Evolutionary conservation across 2,888 invertebrate genomes (phyloP), one percentile per base, ranked within the genome.

Genomic region (Tuberolachnus salignus): DNA sequence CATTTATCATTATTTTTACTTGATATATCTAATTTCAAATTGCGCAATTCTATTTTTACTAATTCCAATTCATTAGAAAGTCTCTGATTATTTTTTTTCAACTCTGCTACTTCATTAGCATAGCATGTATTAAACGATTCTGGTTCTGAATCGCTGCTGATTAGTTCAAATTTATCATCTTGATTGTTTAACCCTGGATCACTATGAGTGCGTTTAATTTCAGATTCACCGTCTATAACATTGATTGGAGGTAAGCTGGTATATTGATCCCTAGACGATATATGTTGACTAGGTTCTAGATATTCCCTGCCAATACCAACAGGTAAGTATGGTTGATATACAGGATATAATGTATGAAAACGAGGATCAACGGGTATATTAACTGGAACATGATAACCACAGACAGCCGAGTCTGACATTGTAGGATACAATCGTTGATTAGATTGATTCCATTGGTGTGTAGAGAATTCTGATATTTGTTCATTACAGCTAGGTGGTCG

Each of bases 181-280:
- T 64, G 74, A 42, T 81, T 81, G 59, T 81, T 81, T 23, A 81
- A 75, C 23, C 81, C 81, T n/a, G 81, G 81, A 80, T 81, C 81
- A 69, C 81, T 81, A 44, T 75, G 80, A 9, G 80, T 74, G 26
- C 81, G 73, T 71, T 81, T 81, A n/a, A 80, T 72, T 51, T 80
- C 80, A 66, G 74, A 80, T 49, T 74, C 63, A 10, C 59, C 53
- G 3, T 81, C 75, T 46, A 59, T 53, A 10, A 80, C 26, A 64
- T 81, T 81, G 11, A 80, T 80, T n/a, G 81, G 81, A n/a, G 81
- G 81, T 69, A 81, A 81, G 71, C 81, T 81, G 26, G 81, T 81
- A 57, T 80, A 81, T 53, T 80, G 75, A 59, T 78, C 75, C 16
- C 57, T 78, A 16, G 75, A 67, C 34, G 34, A 46, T 42, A 73